Evolutionary conservation across 2,797 vertebrate genomes (phyloP), one percentile per base, ranked within the genome.

Genomic region (Pteropus rufus): DNA sequence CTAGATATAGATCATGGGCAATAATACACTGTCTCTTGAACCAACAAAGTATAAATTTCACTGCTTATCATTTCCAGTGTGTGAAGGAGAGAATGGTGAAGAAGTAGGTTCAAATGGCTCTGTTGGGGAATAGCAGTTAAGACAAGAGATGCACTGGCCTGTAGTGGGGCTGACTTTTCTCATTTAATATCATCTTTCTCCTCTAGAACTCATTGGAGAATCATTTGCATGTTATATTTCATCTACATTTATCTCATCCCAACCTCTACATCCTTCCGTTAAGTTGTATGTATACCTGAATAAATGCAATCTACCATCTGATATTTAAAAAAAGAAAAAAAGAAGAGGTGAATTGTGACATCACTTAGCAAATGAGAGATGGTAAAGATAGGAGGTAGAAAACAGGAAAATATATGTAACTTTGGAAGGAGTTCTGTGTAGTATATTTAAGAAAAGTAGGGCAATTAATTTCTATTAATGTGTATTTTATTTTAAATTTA

Each of bases 401-500:
- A 87, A 56, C 5, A 21, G 19, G 56, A 88, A 92, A 85, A 4
- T 12, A 46, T 11, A 36, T 91, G 12, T 18, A 18, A 46, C 56
- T 67, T 92, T 73, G 41, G 76, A 91, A 97, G 11, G 34, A 52
- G 36, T 70, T 85, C 44, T 84, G 6, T 73, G 41, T 18, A 52
- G 10, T 89, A 7, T 86, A 52, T 85, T 58, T 90, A 64, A 67
- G 44, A 85, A 72, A 85, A 26, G 0, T 14, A 6, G 26, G 52
- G 0, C 34, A 91, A 21, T 56, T 80, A 69, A 82, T 86, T 94
- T 84, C 87, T 23, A 16, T 89, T 87, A 84, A 93, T 56, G 3
- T 96, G 62, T 96, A 7, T 19, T 5, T 96, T 70, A 36, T 97
- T 97, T 98, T 90, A 77, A 92, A 56, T 97, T 67, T 97, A 99